Evolutionary conservation across 2,888 invertebrate species (phyloP), one percentile per base, ranked within the genome.

Genomic region (Acleris emargana): DNA sequence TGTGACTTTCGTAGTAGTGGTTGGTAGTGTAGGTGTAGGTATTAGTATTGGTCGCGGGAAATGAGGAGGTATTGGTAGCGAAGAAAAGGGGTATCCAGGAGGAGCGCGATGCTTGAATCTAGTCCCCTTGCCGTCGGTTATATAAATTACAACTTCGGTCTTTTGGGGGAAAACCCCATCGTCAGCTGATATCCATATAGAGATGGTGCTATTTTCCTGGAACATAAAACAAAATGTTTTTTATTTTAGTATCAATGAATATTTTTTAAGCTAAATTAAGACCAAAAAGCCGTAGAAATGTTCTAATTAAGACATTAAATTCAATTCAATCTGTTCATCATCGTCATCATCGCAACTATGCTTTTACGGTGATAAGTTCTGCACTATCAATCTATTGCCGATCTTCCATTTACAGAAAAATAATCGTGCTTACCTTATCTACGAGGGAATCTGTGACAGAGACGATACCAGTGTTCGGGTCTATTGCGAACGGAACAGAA

Each of bases 381-480:
- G 13, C 38, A 13, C 4, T 38, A 38, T 38, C 38, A 13, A 13
- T 38, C 38, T 38, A 2, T 38, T 13, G 38, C 38, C 13, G 38
- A 38, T 13, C 4, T 38, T 32, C 3, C 13, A 38, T 38, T 38
- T 13, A 38, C 4, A 38, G 38, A 38, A 32, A 25, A 38, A 1
- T 13, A 38, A 4, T 38, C 0, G 5, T 13, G 13, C 38, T 51
- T 54, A 97, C 97, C 93, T 95, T 94, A 79, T 96, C 96, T 75
- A 87, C 85, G 42, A 97, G 92, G 0, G 96, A 95, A 78, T 97
- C 95, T 77, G 97, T 97, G 57, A 97, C 94, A 75, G 94, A 95
- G 59, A 97, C 96, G 5, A 95, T 94, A 38, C 97, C 97, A 0
- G 95, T 96, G 4, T 89, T 87, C 45, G 94, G 94, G 83, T 97